phyloP scores from a whole-genome alignment of 2,113 vertebrate genomes.

The Podiceps cristatus region DNA sequence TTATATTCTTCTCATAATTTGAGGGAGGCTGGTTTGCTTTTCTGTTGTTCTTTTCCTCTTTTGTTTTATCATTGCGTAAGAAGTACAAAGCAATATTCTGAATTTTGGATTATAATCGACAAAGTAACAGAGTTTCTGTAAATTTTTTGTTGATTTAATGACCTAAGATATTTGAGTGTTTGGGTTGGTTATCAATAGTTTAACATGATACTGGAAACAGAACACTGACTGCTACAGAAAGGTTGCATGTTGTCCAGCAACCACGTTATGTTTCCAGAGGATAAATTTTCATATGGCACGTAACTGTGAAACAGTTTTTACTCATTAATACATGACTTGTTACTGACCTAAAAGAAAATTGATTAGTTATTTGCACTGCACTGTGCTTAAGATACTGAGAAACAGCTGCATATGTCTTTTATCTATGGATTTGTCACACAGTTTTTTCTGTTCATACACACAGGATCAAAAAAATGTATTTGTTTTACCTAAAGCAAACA shows the following conservation, averaged over 20 bases:
- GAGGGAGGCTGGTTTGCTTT: background rate
- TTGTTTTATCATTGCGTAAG: background rate
- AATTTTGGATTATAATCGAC: background rate
- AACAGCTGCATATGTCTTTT: constrained; percentile 60
- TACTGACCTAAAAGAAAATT: constrained; percentile 57
- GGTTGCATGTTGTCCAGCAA: constrained; percentile 75
- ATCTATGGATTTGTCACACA: constrained; percentile 66
- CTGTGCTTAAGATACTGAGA: constrained; percentile 47
- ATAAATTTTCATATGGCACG: constrained; percentile 45
- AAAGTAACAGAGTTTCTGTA: background rate
- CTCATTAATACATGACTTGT: constrained; percentile 44
- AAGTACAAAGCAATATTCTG: background rate
- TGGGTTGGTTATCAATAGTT: constrained; percentile 11
- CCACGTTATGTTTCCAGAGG: constrained; percentile 19
- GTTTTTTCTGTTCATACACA: constrained; percentile 35
- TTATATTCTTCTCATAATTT: background rate
- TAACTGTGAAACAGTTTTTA: constrained; percentile 11
- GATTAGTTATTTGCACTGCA: constrained; percentile 76
- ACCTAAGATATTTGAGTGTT: constrained; percentile 41
- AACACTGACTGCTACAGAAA: background rate
- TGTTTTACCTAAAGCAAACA: constrained; percentile 81
- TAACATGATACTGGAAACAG: background rate
- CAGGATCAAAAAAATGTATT: constrained; percentile 61
- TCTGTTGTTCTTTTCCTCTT: background rate
- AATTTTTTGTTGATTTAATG: constrained; percentile 46